Conservation (phyloP, 2,797 vertebrate genomes). For the Helarctos malayanus region DNA sequence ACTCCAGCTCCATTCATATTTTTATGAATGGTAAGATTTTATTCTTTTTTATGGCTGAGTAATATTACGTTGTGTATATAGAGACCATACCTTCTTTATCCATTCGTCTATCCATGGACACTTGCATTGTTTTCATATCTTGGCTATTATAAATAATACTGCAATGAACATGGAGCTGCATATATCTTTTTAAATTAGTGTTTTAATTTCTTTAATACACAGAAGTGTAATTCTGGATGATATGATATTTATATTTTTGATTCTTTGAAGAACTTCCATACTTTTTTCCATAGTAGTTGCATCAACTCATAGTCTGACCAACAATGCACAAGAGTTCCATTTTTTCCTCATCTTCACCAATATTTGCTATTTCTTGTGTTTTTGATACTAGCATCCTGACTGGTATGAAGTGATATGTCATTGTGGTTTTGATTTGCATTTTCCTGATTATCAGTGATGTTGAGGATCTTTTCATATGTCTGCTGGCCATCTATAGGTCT, state of each 20-base stretch:
- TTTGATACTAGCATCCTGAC: not conserved
- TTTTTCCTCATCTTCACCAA: not conserved
- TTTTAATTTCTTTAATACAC: not conserved
- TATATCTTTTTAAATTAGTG: not conserved
- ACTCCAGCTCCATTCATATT: not conserved
- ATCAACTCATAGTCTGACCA: not conserved
- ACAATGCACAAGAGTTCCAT: not conserved
- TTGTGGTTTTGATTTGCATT: not conserved
- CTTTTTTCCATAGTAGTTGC: not conserved
- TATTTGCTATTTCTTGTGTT: not conserved
- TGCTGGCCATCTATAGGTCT: not conserved
- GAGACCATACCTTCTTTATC: not conserved
- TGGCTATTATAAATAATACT: not conserved
- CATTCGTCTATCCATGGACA: not conserved
- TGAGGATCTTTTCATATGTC: not conserved
- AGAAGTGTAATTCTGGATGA: not conserved
- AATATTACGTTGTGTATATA: not conserved
- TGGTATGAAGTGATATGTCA: not conserved
- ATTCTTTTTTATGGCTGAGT: not conserved
- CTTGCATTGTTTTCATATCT: not conserved
- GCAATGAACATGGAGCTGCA: not conserved
- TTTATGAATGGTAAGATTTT: not conserved
- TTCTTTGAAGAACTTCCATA: not conserved
- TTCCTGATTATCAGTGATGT: not conserved
- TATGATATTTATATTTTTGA: not conserved